Evolutionary conservation across 2,888 invertebrate species (phyloP), one percentile per base, ranked within the genome.

Genomic region (Athalia rosae): DNA sequence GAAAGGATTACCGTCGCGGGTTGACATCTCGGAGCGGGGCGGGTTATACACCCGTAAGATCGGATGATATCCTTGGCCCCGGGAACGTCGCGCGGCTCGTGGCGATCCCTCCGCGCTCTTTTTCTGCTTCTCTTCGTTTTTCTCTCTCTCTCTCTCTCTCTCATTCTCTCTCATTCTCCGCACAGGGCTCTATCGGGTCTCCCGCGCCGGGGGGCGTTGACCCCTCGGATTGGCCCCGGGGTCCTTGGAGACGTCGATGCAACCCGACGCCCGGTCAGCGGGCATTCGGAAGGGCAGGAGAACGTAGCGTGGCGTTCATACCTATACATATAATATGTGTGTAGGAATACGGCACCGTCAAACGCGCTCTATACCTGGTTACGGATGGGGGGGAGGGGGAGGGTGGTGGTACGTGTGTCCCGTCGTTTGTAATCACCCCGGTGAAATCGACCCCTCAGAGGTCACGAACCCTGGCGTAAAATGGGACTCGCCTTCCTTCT

Each of bases 1-100:
- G 81, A 81, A 80, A 80, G 86, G 83, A 88, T 88, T 87, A 87
- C 88, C 86, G 86, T 83, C 84, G 28, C 28, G 28, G 86, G 84
- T 87, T 87, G 86, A 88, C 87, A 85, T 86, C 84, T 81, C 83
- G 86, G 84, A 84, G 84, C 83, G 28, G 28, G 28, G 0, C 2
- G 28, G 28, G 28, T n/a, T n/a, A n/a, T 28, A 28, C 28, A 28
- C 28, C 83, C 84, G 85, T 82, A 82, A 83, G 84, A 84, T 85
- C 85, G 82, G 84, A 81, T 81, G 74, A 74, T 74, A 74, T 74
- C 74, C 61, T 59, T 74, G 74, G 74, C 47, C 61, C 69, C 74
- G 45, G 59, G 58, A 56, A 9, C 13, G 69, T 69, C 69, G 69
- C 56, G 45, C 45, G 59, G 45, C 53, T 15, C 69, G 58, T 28